Percentiles rank a stretch among this genome's conserved stretches.
Evolutionary conservation across 1,140 invertebrate genomes (phyloP).

Genomic region (Drosophila leontia): DNA sequence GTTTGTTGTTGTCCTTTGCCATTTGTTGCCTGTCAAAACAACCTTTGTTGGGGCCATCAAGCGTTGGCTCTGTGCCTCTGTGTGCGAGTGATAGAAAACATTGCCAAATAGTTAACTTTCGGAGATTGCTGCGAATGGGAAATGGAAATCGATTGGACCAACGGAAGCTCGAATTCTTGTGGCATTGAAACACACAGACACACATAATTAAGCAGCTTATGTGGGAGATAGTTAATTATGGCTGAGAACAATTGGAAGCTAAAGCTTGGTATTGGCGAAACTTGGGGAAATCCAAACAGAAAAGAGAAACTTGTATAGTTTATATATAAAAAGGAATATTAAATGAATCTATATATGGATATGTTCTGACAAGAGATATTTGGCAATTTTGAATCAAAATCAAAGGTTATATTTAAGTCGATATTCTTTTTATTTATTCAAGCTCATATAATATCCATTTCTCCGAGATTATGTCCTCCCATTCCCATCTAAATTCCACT

Average conservation of each 20-base stretch:
- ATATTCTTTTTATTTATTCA: neutral
- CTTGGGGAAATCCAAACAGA: neutral
- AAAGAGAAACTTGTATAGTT: neutral
- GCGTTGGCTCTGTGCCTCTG: neutral
- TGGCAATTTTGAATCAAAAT: too few species aligned
- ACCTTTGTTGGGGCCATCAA: conserved; percentile 42
- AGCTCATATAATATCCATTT: neutral
- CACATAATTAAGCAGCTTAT: conserved; percentile 39
- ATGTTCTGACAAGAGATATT: neutral
- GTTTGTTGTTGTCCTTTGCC: conserved; percentile 44
- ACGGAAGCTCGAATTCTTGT: neutral
- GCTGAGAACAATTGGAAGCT: neutral
- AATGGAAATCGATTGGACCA: conserved; percentile 33
- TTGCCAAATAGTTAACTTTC: conserved; percentile 46
- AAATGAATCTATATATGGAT: too few species aligned
- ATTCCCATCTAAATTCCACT: neutral
- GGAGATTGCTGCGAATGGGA: conserved; percentile 20
- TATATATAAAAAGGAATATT: neutral
- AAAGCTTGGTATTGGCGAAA: neutral
- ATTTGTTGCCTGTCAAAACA: conserved; percentile 53
- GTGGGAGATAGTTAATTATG: conserved; percentile 36
- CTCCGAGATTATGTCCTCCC: neutral
- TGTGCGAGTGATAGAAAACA: conserved; percentile 23
- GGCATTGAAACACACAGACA: conserved; percentile 9
- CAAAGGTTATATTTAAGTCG: too few species aligned